phyloP scores from a whole-genome alignment of 1,140 invertebrate genomes.

The Drosophila kurseongensis region DNA sequence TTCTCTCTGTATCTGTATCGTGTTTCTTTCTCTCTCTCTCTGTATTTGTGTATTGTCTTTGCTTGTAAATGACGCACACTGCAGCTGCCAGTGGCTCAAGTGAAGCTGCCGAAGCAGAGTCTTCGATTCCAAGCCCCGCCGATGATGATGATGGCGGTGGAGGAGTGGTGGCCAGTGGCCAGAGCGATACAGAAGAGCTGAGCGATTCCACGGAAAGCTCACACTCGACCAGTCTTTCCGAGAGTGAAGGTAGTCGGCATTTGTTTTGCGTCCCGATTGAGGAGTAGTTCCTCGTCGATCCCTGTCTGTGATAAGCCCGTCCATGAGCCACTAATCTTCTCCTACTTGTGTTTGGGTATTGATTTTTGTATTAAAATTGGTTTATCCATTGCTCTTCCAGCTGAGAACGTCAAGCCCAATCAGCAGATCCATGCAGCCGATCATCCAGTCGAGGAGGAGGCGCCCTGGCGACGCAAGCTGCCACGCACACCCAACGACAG shows the following conservation, averaged over 20 bases:
- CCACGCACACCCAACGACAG: constrained; percentile 77
- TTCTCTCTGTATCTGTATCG: constrained; percentile 40
- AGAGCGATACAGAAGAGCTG: constrained; percentile 80
- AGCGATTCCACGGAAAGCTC: constrained; percentile 84
- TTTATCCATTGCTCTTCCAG: constrained; percentile 44
- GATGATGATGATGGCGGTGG: constrained; percentile 21
- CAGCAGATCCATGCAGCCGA: constrained; percentile 62
- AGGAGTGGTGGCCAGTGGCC: constrained; percentile 25
- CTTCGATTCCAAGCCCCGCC: constrained; percentile 21
- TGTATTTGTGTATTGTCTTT: constrained; percentile 75
- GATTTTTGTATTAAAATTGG: constrained; percentile 1
- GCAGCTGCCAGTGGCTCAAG: constrained; percentile 70
- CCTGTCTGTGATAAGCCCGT: constrained; percentile 46
- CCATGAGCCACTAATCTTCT: constrained; percentile 27
- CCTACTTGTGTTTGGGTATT: background rate
- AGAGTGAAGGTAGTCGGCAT: constrained; percentile 72
- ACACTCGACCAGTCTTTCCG: constrained; percentile 81
- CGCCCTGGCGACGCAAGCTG: constrained; percentile 82
- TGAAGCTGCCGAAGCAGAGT: constrained; percentile 23
- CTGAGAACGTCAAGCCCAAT: constrained; percentile 69
- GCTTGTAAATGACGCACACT: constrained; percentile 74
- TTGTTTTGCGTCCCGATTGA: constrained; percentile 37
- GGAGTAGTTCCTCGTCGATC: constrained; percentile 13
- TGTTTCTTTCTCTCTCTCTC: constrained; percentile 40
- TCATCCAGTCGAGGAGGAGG: constrained; percentile 78